Conservation (phyloP, 2,113 vertebrate species). For the Gymnocephalus cernua region DNA sequence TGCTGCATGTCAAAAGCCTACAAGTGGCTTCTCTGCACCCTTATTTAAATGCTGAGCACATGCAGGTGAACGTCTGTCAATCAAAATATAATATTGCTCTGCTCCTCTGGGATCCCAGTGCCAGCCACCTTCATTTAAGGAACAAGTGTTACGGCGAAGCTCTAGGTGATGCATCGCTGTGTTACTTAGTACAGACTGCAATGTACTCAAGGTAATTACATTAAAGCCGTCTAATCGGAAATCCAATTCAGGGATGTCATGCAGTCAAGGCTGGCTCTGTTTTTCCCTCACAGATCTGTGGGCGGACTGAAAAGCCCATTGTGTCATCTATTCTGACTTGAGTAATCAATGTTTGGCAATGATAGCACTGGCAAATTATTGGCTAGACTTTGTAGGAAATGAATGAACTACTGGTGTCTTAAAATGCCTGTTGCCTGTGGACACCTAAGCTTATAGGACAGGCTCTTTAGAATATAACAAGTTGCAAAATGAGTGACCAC, state of each 20-base stretch:
- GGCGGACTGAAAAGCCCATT: conserved; percentile 44
- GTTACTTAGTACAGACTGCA: conserved; percentile 54
- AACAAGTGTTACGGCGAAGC: conserved; percentile 32
- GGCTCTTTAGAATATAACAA: conserved; percentile 11
- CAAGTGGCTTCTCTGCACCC: neutral
- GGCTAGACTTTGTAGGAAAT: conserved; percentile 51
- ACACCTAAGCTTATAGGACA: conserved; percentile 19
- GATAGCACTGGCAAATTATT: conserved; percentile 62
- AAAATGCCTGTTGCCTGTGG: conserved; percentile 21
- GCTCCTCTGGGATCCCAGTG: conserved; percentile 28
- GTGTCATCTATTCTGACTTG: conserved; percentile 64
- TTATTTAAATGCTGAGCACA: conserved; percentile 22
- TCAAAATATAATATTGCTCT: conserved; percentile 46
- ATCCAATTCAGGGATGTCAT: conserved; percentile 77
- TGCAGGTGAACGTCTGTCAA: conserved; percentile 43
- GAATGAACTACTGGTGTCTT: conserved; percentile 26
- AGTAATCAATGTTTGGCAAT: conserved; percentile 73
- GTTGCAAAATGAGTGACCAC: conserved; percentile 39
- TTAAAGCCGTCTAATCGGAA: conserved; percentile 78
- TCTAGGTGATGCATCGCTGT: conserved; percentile 57
- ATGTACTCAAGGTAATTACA: conserved; percentile 78
- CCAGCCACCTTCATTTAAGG: conserved; percentile 19
- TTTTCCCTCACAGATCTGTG: conserved; percentile 43
- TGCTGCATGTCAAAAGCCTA: conserved; percentile 21
- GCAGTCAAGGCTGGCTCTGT: conserved; percentile 51